phyloP scores from a whole-genome alignment of 2,113 vertebrate genomes.

The Synodontis membranacea region DNA sequence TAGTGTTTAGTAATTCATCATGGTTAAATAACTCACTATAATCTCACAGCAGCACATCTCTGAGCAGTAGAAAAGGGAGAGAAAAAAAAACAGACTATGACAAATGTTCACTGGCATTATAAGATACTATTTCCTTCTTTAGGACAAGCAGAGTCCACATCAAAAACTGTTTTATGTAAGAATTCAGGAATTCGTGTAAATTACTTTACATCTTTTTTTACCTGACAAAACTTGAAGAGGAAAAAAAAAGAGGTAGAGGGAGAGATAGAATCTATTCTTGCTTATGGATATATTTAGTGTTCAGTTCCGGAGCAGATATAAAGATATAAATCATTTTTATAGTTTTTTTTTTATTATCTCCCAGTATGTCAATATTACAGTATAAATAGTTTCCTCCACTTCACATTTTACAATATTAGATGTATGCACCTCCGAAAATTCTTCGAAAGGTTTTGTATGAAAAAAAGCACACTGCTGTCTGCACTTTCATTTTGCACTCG shows the following conservation, averaged over 20 bases:
- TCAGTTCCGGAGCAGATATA: neutral
- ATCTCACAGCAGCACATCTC: neutral
- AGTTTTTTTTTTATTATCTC: neutral
- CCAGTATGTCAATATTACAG: neutral
- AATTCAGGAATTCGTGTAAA: neutral
- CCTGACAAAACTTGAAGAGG: neutral
- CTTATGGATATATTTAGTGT: neutral
- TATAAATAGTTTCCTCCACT: neutral
- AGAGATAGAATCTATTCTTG: neutral
- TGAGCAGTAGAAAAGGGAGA: neutral
- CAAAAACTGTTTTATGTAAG: neutral
- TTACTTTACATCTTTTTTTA: neutral
- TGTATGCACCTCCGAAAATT: too few species aligned
- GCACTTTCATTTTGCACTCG: neutral
- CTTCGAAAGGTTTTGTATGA: neutral
- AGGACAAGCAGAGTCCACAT: neutral
- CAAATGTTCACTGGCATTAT: neutral
- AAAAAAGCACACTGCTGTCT: neutral
- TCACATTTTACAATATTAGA: neutral
- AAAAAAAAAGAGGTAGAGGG: neutral
- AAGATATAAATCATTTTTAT: neutral
- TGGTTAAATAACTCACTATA: neutral
- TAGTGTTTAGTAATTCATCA: slow-evolving; percentile 15
- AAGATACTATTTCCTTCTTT: neutral
- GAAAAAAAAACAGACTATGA: slow-evolving; percentile 59